Evolutionary conservation across 2,888 invertebrate species (phyloP), one percentile per base, ranked within the genome.

Genomic region (Mesopsocus fuscifrons): DNA sequence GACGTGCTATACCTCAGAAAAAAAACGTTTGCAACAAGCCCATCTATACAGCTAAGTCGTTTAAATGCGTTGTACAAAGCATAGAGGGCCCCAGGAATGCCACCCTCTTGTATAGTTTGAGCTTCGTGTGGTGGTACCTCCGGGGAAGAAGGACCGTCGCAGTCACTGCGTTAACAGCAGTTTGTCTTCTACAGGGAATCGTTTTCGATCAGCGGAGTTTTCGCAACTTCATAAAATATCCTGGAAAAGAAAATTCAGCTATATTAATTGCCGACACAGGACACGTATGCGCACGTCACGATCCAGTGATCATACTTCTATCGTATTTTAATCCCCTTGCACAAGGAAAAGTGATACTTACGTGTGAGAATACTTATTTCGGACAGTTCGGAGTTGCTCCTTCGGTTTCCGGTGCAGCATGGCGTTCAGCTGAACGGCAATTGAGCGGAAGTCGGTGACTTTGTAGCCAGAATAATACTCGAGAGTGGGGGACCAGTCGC

Each of bases 311-410:
- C 30, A n/a, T 11, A 30, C n/a, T 11, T 30, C 30, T 30, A 11
- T n/a, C 9, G n/a, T n/a, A 30, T 9, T 30, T 30, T 30, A 30
- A 30, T 34, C 34, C 3, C 13, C 13, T 11, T 40, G 26, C 16
- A 11, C 22, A 47, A 41, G 3, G n/a, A 41, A 18, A 20, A 9
- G 32, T n/a, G 5, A 9, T 35, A 65, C 69, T 65, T 62, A 74
- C 74, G 77, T 77, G 63, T 95, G 94, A 3, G 88, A 87, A 60
- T 95, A 95, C 65, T 95, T 95, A 61, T 81, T 85, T 50, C 79
- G 68, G 43, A 94, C 80, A 22, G 92, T 91, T 64, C 77, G 77
- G 51, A 89, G 69, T 46, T 81, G 75, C 23, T 77, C 72, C 55
- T 77, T 77, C n/a, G 77, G 76, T 54, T 78, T 81, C 54, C 74